These are phyloP conservation scores for Poecile montanus DNA, from an alignment of 2,797 vertebrate genomes.

Conservation along the genomic window DNA sequence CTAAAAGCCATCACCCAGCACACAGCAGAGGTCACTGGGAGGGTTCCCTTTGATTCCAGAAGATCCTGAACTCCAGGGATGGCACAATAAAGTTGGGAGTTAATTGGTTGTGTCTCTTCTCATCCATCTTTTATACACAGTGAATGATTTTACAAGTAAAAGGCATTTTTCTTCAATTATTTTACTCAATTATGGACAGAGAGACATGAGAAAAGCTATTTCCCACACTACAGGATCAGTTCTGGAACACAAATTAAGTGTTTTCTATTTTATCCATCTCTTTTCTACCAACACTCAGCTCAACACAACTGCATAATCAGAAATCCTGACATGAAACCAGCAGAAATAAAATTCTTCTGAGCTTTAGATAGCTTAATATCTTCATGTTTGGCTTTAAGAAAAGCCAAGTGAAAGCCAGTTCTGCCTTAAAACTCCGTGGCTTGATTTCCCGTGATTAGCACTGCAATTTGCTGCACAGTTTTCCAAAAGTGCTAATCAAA, in stretches of 20 bases:
- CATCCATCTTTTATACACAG: not conserved
- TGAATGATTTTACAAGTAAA: not conserved
- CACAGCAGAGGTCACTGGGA: not conserved
- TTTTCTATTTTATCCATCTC: not conserved
- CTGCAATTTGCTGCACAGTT: conserved; percentile 6
- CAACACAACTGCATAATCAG: not conserved
- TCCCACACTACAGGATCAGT: not conserved
- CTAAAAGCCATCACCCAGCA: not conserved
- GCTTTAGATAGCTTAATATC: not conserved
- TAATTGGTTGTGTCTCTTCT: not conserved
- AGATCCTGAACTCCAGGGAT: not conserved
- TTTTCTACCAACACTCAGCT: not conserved
- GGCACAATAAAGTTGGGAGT: not conserved
- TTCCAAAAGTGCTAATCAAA: conserved; percentile 49
- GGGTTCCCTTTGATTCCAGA: not conserved
- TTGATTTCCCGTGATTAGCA: not conserved
- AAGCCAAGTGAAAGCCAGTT: not conserved
- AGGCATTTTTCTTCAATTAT: not conserved
- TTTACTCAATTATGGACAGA: not conserved
- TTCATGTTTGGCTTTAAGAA: not conserved
- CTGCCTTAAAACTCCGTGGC: not conserved
- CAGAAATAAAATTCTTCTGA: not conserved
- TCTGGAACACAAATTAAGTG: not conserved
- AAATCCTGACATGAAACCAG: not conserved
- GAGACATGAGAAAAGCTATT: not conserved